Evolutionary conservation across 2,888 invertebrate genomes (phyloP).

Genomic region (Drosophila paranaensis): DNA sequence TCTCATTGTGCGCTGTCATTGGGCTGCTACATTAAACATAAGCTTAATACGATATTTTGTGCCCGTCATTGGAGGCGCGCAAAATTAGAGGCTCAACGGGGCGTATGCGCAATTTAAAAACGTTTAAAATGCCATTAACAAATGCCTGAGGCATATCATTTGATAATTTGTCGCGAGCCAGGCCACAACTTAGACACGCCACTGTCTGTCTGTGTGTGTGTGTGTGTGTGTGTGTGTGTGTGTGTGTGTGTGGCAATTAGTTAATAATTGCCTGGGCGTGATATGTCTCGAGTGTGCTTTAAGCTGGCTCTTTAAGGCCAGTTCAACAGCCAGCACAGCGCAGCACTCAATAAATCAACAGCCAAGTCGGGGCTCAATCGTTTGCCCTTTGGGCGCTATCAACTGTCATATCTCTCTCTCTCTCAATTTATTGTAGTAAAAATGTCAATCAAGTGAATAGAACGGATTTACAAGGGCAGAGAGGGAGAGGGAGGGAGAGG

Average conservation of each 20-base stretch:
- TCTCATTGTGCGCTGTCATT: background rate
- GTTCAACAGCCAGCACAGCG: conserved; percentile 1
- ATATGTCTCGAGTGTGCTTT: conserved; percentile 25
- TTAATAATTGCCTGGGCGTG: conserved; percentile 43
- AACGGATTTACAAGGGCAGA: conserved; percentile 28
- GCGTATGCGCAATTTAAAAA: conserved; percentile 76
- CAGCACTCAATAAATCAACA: conserved; percentile 52
- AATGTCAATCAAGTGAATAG: conserved; percentile 73
- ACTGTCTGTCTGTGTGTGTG: conserved; percentile 6
- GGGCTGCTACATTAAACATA: conserved; percentile 9
- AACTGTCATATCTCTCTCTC: conserved; percentile 43
- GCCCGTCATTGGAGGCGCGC: conserved; percentile 10
- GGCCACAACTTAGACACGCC: conserved; percentile 8
- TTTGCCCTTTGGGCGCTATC: conserved; percentile 39
- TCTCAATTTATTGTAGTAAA: conserved; percentile 67
- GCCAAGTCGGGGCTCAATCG: conserved; percentile 19
- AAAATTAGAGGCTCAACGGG: conserved; percentile 50
- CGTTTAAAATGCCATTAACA: conserved; percentile 78
- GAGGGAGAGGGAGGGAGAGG: conserved; percentile 8
- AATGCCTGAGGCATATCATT: conserved; percentile 55
- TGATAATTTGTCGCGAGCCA: conserved; percentile 51
- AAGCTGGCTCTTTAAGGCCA: conserved; percentile 15
- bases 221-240: conserved; percentile 15
- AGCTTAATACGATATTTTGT: conserved; percentile 2
- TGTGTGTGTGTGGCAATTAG: conserved; percentile 45